Evolutionary conservation across 2,797 vertebrate species (phyloP), one percentile per base, ranked within the genome.

Genomic region (Hydrocynus forskahlii): DNA sequence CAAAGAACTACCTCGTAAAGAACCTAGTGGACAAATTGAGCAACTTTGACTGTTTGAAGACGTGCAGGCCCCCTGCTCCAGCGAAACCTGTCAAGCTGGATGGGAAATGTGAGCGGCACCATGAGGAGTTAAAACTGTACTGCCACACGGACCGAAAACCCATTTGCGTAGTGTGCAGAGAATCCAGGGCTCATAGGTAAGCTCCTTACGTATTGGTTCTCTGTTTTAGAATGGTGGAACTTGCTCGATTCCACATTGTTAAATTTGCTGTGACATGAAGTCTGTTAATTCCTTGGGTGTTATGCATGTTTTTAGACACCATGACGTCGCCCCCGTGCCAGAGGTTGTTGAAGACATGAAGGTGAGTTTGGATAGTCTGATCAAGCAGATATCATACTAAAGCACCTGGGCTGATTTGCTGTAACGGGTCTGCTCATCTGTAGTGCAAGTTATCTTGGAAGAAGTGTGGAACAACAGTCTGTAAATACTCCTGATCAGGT

Each of bases 1-100:
- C 95, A 2, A 94, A 95, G 84, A 95, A 95, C 86, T 95, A 94
- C 88, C 81, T 94, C 82, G 94, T 94, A n/a, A 94, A 95, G 86
- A 95, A 94, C 86, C 88, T 95, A n/a, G 94, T 95, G 84, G 91
- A 91, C 70, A 94, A 94, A 79, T 83, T 95, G 87, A 92, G 93
- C 9, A 90, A 93, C 4, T 85, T 95, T 79, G 92, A 94, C 1
- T 91, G 88, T 68, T 84, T 95, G 85, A 90, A 91, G 0, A 85
- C 92, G 0, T 81, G 82, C 17, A 86, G 85, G 76, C 84, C 89
- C 14, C 79, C 89, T 0, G 2, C 87, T 0, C 89, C 89, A 0
- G 21, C 87, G 2, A 94, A 93, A 68, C 88, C 91, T 0, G 14
- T 88, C 4, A 92, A 93, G 76, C 81, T 90, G 0, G 92, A 95